These are phyloP conservation scores for Caprella mutica DNA, from an alignment of 2,888 invertebrate genomes.

Conservation along the genomic window DNA sequence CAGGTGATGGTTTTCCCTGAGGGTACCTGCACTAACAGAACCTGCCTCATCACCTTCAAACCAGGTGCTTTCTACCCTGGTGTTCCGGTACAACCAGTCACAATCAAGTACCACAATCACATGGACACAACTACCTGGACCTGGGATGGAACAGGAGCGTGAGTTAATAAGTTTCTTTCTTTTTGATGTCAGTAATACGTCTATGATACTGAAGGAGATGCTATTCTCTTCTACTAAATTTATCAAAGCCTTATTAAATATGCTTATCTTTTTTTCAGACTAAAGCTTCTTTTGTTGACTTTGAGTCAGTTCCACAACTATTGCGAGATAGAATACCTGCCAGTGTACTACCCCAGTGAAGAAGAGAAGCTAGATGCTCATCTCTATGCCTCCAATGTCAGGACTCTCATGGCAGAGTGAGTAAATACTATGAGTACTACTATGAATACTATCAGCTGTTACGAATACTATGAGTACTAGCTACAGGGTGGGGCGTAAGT, in stretches of 20 bases:
- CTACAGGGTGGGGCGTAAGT: no score
- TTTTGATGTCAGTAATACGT: no score
- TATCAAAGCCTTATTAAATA: neutral
- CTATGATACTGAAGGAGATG: no score
- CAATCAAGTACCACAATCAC: slow-evolving; percentile 79
- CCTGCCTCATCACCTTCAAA: slow-evolving; percentile 65
- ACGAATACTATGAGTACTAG: no score
- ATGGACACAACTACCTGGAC: slow-evolving; percentile 84
- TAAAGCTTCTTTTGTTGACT: slow-evolving; percentile 75
- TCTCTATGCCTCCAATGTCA: slow-evolving; percentile 77
- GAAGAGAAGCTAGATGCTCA: slow-evolving; percentile 76
- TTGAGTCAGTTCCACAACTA: slow-evolving; percentile 53
- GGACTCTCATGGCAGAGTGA: slow-evolving; percentile 58
- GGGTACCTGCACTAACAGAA: slow-evolving; percentile 90
- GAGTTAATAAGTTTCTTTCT: slow-evolving; percentile 7
- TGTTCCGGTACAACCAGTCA: slow-evolving; percentile 88
- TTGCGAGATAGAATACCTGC: slow-evolving; percentile 65
- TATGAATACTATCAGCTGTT: no score
- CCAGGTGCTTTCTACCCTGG: slow-evolving; percentile 91
- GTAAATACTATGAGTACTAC: no score
- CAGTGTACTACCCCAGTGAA: slow-evolving; percentile 76
- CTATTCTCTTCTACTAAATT: neutral
- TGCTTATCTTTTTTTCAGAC: slow-evolving; percentile 46
- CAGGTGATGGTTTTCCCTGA: slow-evolving; percentile 81
- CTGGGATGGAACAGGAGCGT: slow-evolving; percentile 50